Conservation (phyloP, 2,797 vertebrate species). For the Acrocephalus scirpaceus region DNA sequence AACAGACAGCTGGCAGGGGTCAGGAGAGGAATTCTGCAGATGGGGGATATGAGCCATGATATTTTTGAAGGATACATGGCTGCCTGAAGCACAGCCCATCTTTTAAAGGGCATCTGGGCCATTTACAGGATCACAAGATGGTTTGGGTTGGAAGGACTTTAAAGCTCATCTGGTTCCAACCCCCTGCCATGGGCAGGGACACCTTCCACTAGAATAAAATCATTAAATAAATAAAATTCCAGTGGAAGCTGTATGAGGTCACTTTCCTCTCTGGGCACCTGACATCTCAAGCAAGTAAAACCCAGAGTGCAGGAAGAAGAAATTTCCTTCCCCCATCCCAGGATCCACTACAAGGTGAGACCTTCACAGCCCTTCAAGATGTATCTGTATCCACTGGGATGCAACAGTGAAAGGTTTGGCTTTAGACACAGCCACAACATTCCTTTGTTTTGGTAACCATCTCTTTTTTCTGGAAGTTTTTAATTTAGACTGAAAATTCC, state of each 20-base stretch:
- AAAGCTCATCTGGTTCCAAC: too few species aligned
- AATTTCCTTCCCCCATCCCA: neutral
- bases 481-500: neutral
- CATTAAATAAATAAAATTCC: too few species aligned
- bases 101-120: neutral
- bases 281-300: neutral
- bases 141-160: too few species aligned
- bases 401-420: neutral
- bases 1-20: neutral
- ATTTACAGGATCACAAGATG: too few species aligned
- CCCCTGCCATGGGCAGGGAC: too few species aligned
- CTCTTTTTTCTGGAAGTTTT: neutral
- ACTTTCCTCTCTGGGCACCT: too few species aligned
- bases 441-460: neutral
- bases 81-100: neutral
- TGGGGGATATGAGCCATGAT: neutral
- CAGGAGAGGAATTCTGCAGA: neutral
- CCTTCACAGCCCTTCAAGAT: neutral
- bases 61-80: neutral
- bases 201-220: too few species aligned
- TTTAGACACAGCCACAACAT: neutral
- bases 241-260: too few species aligned
- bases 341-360: neutral
- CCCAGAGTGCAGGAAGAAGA: neutral
- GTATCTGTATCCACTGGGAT: fast-evolving